These are phyloP conservation scores for Temnothorax curvispinosus DNA, from an alignment of 1,140 invertebrate species.

Conservation along the genomic window DNA sequence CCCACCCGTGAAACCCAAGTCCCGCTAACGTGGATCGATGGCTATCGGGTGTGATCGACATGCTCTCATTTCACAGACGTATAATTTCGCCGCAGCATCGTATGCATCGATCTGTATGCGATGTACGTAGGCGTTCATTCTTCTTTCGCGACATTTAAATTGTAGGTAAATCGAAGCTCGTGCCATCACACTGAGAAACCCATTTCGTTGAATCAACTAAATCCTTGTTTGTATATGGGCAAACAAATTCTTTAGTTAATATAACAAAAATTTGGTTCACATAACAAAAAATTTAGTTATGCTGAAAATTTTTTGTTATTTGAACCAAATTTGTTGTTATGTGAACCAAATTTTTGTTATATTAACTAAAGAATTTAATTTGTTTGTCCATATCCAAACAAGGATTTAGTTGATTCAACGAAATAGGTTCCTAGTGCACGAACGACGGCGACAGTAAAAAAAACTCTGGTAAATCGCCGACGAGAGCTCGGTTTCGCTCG, in stretches of 20 bases:
- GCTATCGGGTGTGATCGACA: not conserved
- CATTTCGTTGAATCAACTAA: too few relatives aligned
- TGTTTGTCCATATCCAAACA: too few relatives aligned
- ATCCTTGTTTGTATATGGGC: too few relatives aligned
- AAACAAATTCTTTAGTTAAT: too few relatives aligned
- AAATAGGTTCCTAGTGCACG: too few relatives aligned
- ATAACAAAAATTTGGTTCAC: too few relatives aligned
- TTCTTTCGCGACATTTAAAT: slow-evolving; percentile 41
- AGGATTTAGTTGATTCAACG: too few relatives aligned
- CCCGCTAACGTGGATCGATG: not conserved
- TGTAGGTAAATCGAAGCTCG: slow-evolving; percentile 8
- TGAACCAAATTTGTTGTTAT: too few relatives aligned
- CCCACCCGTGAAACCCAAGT: not conserved
- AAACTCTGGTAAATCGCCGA: not conserved
- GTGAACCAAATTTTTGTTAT: too few relatives aligned
- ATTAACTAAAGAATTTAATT: too few relatives aligned
- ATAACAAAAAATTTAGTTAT: too few relatives aligned
- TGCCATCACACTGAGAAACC: not conserved
- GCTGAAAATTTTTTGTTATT: too few relatives aligned
- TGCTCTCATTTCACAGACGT: not conserved
- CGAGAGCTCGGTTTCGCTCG: not conserved
- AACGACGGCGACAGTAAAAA: not conserved
- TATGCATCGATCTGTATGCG: not conserved
- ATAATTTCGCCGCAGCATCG: slow-evolving; percentile 23
- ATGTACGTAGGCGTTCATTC: not conserved